These are phyloP conservation scores for Trididemnum miniatum DNA, from an alignment of 23 tunicate genomes.

Conservation along the genomic window DNA sequence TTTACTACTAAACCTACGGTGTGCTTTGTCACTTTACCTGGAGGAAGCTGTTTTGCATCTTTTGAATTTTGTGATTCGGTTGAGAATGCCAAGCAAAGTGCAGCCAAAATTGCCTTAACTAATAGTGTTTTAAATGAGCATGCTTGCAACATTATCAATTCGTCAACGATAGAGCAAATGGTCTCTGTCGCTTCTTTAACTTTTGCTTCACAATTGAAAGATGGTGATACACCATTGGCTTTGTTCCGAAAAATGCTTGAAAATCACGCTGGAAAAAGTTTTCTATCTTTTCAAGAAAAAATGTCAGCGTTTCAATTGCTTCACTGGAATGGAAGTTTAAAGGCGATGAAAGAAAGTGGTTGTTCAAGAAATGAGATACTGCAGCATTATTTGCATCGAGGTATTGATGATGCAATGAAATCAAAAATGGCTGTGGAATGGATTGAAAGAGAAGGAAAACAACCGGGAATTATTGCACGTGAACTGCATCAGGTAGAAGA, in stretches of 20 bases:
- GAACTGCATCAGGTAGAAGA: slow-evolving; percentile 41
- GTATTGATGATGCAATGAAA: slow-evolving; percentile 53
- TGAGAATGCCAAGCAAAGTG: slow-evolving; percentile 79
- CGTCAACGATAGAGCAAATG: slow-evolving; percentile 40
- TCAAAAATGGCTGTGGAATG: slow-evolving; percentile 56
- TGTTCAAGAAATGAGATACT: slow-evolving; percentile 67
- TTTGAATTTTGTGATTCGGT: slow-evolving; percentile 25
- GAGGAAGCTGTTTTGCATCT: slow-evolving; percentile 85
- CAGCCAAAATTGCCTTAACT: slow-evolving; percentile 82
- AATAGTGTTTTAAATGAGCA: slow-evolving; percentile 91
- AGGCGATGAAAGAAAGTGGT: slow-evolving; percentile 62
- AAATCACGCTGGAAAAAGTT: slow-evolving; percentile 45
- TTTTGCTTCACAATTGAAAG: neutral
- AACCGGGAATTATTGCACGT: slow-evolving; percentile 30
- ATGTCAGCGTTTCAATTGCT: slow-evolving; percentile 83
- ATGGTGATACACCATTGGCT: slow-evolving; percentile 18
- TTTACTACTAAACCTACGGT: slow-evolving; percentile 24
- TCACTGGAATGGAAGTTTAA: slow-evolving; percentile 86
- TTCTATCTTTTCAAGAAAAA: slow-evolving; percentile 71
- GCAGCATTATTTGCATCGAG: slow-evolving; percentile 46
- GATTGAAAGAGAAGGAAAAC: slow-evolving; percentile 41
- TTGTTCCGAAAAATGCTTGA: slow-evolving; percentile 57
- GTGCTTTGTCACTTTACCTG: slow-evolving; percentile 75
- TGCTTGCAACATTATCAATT: slow-evolving; percentile 48
- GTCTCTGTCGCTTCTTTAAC: slow-evolving; percentile 36